phyloP scores from a whole-genome alignment of 2,888 invertebrate species.

The Noctua janthina region DNA sequence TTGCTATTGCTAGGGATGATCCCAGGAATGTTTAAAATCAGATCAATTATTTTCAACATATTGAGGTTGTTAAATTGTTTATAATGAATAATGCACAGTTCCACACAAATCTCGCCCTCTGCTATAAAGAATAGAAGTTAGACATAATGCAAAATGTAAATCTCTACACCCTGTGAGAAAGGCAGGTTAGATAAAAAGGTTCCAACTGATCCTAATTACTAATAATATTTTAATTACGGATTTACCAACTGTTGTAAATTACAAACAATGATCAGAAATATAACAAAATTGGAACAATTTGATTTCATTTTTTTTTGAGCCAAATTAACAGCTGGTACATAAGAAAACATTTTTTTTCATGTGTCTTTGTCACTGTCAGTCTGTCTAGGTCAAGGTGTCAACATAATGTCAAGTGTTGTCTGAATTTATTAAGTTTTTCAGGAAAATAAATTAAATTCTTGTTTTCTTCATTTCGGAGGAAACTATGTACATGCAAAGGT shows the following conservation, averaged over 20 bases:
- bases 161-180: background rate
- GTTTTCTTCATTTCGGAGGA: constrained; percentile 10
- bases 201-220: background rate
- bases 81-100: background rate
- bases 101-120: background rate
- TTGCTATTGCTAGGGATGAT: background rate
- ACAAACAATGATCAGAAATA: background rate
- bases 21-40: background rate
- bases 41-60: background rate
- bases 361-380: constrained; percentile 32
- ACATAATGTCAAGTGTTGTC: background rate
- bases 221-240: background rate
- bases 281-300: background rate
- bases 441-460: background rate
- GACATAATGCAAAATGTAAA: background rate
- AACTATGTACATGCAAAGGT: background rate
- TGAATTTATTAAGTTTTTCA: background rate
- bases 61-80: background rate
- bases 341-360: background rate
- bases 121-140: background rate
- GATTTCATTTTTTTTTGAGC: background rate
- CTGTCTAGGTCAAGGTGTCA: constrained; percentile 15
- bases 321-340: background rate
- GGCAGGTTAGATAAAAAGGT: background rate
- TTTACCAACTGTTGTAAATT: background rate